These are phyloP conservation scores for Nilaparvata lugens DNA, from an alignment of 1,140 invertebrate species.

Conservation along the genomic window DNA sequence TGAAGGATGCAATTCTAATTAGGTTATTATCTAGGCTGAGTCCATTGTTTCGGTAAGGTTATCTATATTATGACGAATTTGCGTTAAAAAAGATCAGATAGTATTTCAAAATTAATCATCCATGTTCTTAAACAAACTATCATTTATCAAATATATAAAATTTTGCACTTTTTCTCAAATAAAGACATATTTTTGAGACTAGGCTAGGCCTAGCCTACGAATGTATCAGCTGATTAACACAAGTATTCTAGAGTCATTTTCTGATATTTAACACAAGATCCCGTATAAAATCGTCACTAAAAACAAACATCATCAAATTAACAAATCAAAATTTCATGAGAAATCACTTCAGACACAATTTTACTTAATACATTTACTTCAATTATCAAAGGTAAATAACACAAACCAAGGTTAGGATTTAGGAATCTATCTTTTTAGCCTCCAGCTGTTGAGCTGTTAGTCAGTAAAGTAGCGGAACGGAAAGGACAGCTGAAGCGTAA, in stretches of 20 bases:
- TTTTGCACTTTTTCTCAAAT: neutral
- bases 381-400: constrained; percentile 1
- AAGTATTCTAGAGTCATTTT: neutral
- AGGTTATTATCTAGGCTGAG: constrained; percentile 2
- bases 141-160: neutral
- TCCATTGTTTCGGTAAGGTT: constrained; percentile 1
- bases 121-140: neutral
- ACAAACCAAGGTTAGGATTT: constrained; percentile 1
- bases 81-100: neutral
- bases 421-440: neutral
- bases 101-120: neutral
- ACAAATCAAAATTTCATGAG: neutral
- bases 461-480: neutral
- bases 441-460: neutral
- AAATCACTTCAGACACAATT: neutral
- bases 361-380: neutral
- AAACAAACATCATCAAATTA: neutral
- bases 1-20: neutral
- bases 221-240: neutral
- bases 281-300: neutral
- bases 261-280: neutral
- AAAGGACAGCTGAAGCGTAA: neutral
- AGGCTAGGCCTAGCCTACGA: constrained; percentile 1
- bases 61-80: neutral
- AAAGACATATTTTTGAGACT: neutral